Evolutionary conservation across 2,888 invertebrate genomes (phyloP), one percentile per base, ranked within the genome.

Genomic region (Drosophila sordidula): DNA sequence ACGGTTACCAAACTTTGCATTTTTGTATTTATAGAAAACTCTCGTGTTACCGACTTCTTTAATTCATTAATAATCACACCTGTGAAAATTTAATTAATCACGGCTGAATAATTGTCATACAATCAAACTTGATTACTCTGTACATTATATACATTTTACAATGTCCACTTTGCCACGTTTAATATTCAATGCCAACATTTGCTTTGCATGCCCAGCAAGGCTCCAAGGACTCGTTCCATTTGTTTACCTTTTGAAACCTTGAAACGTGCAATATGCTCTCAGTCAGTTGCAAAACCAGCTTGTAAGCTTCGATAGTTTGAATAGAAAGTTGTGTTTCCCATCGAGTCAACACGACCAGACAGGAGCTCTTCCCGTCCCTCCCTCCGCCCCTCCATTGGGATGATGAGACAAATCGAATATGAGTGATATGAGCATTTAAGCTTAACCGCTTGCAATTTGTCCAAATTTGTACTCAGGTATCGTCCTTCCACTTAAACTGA

Each of bases 31-130:
- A 51, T 36, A 36, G 2, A 41, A 46, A 49, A 14, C 3, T 32
- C 14, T 22, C 18, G 9, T n/a, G 25, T 11, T 18, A n/a, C 18
- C 38, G 42, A 59, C 46, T 36, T 49, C 22, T 26, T 67, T 22
- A 41, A 29, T 50, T 38, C 18, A 14, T 38, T 61, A 54, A 52
- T 39, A 63, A 63, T 47, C 26, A 38, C 41, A 18, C 36, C 62
- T 29, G 18, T 55, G 16, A 44, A 9, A 14, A 9, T 32, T 11
- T 32, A 32, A 32, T 32, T 32, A 11, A 1, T 32, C 32, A 11
- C 32, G 4, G 32, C 4, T 4, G 34, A 34, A 34, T 9, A 9
- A 29, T 29, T 6, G 29, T 29, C 9, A 29, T 3, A 9, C 34
- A 34, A 34, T 12, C 12, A 39, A 38, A n/a, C 6, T 8, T 39